Evolutionary conservation across 2,888 invertebrate species (phyloP).

Genomic region (Tetropium fuscum): DNA sequence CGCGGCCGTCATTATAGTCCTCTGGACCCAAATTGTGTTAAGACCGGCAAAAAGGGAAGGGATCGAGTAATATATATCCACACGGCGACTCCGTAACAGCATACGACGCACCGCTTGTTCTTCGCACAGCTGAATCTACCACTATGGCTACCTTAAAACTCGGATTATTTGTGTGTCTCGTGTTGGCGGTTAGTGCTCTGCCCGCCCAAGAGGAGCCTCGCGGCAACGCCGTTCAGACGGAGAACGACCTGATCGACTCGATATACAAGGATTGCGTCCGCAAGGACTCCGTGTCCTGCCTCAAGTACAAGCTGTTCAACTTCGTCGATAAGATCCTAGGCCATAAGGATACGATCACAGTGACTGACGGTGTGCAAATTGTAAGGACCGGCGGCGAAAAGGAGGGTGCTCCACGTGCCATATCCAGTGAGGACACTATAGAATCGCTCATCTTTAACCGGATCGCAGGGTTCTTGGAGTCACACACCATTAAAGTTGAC

Average conservation of each 20-base stretch:
- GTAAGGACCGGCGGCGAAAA: conserved; percentile 79
- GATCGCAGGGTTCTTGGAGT: conserved; percentile 80
- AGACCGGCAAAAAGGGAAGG: conserved; percentile 60
- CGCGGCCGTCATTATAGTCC: conserved; percentile 64
- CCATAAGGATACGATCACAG: conserved; percentile 82
- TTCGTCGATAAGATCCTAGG: conserved; percentile 88
- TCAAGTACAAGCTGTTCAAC: conserved; percentile 88
- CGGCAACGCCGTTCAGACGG: conserved; percentile 73
- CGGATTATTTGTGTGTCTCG: conserved; percentile 69
- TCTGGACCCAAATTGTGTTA: conserved; percentile 66
- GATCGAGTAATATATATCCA: conserved; percentile 64
- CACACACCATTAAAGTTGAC: conserved; percentile 86
- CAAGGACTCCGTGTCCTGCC: conserved; percentile 86
- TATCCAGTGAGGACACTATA: conserved; percentile 74
- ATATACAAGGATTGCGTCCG: conserved; percentile 83
- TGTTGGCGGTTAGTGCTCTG: conserved; percentile 73
- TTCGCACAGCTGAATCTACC: conserved; percentile 42
- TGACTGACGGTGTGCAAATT: conserved; percentile 87
- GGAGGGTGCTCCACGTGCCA: conserved; percentile 82
- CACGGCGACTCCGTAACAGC: conserved; percentile 60
- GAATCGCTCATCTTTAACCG: conserved; percentile 76
- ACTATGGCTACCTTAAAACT: conserved; percentile 67
- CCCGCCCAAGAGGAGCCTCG: conserved; percentile 72
- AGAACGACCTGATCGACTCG: conserved; percentile 83
- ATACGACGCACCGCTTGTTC: conserved; percentile 58